Conservation (phyloP, 2,888 invertebrate genomes). For the Pristionchus mayeri region DNA sequence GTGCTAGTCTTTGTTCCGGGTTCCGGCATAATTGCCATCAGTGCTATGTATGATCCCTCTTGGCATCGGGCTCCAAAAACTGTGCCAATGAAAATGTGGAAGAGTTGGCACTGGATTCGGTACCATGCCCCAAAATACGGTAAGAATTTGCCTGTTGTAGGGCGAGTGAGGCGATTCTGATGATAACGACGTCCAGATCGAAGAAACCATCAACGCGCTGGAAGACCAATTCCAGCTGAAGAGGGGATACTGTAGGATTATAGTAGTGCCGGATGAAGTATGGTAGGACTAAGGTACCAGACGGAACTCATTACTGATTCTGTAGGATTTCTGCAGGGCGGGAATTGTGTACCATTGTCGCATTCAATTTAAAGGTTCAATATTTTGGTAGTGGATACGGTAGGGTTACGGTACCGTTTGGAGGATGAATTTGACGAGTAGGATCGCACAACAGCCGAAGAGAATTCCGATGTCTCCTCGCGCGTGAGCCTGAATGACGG, state of each 20-base stretch:
- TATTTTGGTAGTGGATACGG: neutral
- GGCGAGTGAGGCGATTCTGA: slow-evolving; percentile 59
- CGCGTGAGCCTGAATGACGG: slow-evolving; percentile 68
- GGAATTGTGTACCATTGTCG: neutral
- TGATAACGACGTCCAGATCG: slow-evolving; percentile 56
- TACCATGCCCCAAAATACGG: too few relatives aligned
- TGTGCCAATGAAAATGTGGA: too few relatives aligned
- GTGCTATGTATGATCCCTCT: too few relatives aligned
- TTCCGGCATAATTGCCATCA: too few relatives aligned
- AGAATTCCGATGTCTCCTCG: slow-evolving; percentile 73
- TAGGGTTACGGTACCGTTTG: slow-evolving; percentile 28
- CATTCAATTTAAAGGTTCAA: neutral
- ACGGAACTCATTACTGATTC: too few relatives aligned
- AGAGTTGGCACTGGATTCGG: too few relatives aligned
- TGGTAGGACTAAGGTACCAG: neutral
- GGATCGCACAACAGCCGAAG: slow-evolving; percentile 71
- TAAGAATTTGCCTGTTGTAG: too few relatives aligned
- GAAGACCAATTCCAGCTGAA: slow-evolving; percentile 57
- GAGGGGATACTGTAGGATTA: neutral
- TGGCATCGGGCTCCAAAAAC: too few relatives aligned
- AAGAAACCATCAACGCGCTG: slow-evolving; percentile 65
- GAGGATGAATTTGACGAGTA: slow-evolving; percentile 68
- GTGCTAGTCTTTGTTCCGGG: too few relatives aligned
- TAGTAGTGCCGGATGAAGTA: neutral
- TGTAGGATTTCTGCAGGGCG: neutral